Evolutionary conservation across 2,888 invertebrate species (phyloP).

Genomic region (Epirrita christyi): DNA sequence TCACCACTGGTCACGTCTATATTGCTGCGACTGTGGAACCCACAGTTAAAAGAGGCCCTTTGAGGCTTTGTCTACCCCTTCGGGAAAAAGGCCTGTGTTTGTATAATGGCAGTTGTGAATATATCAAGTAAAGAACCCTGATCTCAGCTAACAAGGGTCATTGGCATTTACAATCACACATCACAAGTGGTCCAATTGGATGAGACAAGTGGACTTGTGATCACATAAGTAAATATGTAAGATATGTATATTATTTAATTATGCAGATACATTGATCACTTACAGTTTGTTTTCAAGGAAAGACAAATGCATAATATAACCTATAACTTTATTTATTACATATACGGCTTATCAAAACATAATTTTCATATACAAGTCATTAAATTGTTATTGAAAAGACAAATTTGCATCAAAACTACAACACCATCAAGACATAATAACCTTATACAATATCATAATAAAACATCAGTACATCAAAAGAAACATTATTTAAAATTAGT

Average conservation of each 20-base stretch:
- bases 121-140: background rate
- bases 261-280: background rate
- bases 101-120: too few species aligned
- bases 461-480: constrained; percentile 12
- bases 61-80: too few species aligned
- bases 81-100: too few species aligned
- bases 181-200: background rate
- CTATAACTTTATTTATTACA: constrained; percentile 21
- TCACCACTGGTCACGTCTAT: too few species aligned
- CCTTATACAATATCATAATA: constrained; percentile 5
- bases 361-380: constrained; percentile 8
- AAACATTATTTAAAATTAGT: constrained; percentile 8
- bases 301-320: constrained; percentile 4
- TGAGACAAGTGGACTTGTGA: background rate
- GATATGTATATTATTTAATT: too few species aligned
- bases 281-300: background rate
- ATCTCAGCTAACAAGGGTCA: background rate
- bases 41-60: too few species aligned
- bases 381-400: background rate
- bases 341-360: constrained; percentile 7
- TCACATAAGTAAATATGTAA: background rate
- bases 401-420: constrained; percentile 2
- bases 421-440: background rate
- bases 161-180: background rate
- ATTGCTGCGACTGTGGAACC: too few species aligned